phyloP scores from a whole-genome alignment of 2,113 vertebrate genomes.

The Rousettus leschenaultii region DNA sequence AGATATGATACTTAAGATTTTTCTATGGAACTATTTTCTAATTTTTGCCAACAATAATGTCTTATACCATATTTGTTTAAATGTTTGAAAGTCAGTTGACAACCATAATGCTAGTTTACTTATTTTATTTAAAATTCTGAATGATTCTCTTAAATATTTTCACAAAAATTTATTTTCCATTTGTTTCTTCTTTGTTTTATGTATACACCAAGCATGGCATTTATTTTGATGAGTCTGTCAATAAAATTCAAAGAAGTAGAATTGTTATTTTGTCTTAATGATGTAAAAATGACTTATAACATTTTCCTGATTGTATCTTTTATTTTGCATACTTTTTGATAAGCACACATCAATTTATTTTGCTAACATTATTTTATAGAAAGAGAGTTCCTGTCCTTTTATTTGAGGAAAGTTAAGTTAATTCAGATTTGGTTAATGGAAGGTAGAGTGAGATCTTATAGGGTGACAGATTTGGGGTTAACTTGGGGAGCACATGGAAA shows the following conservation, averaged over 20 bases:
- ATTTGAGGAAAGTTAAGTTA: neutral
- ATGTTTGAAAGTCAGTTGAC: neutral
- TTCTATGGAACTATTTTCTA: constrained; percentile 2
- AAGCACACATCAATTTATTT: neutral
- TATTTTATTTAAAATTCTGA: constrained; percentile 23
- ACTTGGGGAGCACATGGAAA: neutral
- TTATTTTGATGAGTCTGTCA: neutral
- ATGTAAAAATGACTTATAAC: neutral
- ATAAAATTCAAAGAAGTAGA: neutral
- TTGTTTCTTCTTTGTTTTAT: neutral
- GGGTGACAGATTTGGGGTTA: neutral
- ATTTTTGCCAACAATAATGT: neutral
- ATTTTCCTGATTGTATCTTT: neutral
- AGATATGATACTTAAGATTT: neutral
- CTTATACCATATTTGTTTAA: neutral
- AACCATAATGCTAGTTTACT: neutral
- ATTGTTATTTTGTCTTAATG: neutral
- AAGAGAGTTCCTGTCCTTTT: neutral
- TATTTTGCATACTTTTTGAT: neutral
- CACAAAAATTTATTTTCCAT: neutral
- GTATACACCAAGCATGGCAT: neutral
- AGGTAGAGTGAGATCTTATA: neutral
- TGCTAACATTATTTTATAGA: neutral
- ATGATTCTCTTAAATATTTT: neutral
- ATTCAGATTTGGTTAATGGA: neutral